Percentiles rank a stretch among this genome's conserved stretches.
Evolutionary conservation across 2,888 invertebrate genomes (phyloP).

Genomic region (Cryptosula pallasiana): DNA sequence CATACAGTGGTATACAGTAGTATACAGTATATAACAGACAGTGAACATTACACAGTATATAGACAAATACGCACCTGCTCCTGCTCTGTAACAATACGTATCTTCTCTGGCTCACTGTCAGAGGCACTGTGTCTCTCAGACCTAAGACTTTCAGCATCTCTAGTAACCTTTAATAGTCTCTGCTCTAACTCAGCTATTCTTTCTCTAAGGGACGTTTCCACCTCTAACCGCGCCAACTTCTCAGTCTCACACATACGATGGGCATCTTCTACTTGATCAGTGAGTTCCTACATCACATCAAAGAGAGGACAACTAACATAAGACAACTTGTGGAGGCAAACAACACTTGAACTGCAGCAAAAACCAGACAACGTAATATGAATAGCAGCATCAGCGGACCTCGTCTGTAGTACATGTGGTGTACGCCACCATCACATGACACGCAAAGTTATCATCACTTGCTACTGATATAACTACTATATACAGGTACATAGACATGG

Average conservation of each 20-base stretch:
- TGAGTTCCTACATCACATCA: background rate
- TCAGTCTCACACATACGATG: slow-evolving; percentile 58
- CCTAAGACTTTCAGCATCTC: background rate
- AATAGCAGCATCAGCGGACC: no score
- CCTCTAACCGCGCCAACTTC: slow-evolving; percentile 47
- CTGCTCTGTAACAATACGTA: slow-evolving; percentile 5
- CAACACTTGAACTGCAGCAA: no score
- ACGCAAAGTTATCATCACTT: slow-evolving; percentile 19
- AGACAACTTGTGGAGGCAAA: no score
- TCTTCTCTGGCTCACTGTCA: slow-evolving; percentile 7
- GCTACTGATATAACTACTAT: background rate
- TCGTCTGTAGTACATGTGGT: background rate
- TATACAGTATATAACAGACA: background rate
- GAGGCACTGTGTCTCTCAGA: background rate
- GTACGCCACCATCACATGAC: slow-evolving; percentile 21
- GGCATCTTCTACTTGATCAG: slow-evolving; percentile 52
- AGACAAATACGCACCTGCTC: slow-evolving; percentile 9
- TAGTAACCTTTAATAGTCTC: background rate
- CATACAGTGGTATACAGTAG: no score
- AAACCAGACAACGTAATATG: no score
- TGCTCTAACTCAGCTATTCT: background rate
- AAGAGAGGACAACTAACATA: no score
- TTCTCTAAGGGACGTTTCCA: slow-evolving; percentile 4
- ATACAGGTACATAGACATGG: no score
- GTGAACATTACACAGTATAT: no score